Conservation (phyloP, 2,888 invertebrate genomes). For the Drosophila helvetica region DNA sequence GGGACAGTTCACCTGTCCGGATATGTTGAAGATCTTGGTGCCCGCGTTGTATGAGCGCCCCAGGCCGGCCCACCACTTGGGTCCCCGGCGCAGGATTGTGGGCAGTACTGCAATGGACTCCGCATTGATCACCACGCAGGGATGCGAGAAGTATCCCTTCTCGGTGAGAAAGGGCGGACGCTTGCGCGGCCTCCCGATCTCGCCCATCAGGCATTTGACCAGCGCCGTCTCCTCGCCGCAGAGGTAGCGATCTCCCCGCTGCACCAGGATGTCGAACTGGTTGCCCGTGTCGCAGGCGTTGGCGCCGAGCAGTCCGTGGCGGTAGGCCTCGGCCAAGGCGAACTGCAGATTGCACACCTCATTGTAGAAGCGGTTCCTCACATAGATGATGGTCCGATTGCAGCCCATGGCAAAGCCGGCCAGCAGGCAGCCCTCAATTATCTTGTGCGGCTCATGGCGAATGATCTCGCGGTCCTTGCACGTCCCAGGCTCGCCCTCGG, state of each 20-base stretch:
- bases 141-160: conserved; percentile 98
- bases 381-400: conserved; percentile 97
- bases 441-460: conserved; percentile 98
- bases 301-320: conserved; percentile 95
- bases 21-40: conserved; percentile 98
- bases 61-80: conserved; percentile 97
- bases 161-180: conserved; percentile 99
- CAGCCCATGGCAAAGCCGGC: conserved; percentile 98
- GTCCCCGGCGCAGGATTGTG: conserved; percentile 96
- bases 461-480: conserved; percentile 99
- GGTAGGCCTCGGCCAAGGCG: conserved; percentile 97
- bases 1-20: conserved; percentile 97
- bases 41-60: conserved; percentile 97
- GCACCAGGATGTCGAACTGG: conserved; percentile 97
- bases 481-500: conserved; percentile 96
- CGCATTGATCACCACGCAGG: conserved; percentile 98
- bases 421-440: conserved; percentile 96
- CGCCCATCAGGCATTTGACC: conserved; percentile 98
- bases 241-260: conserved; percentile 98
- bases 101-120: conserved; percentile 98
- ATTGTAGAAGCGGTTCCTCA: conserved; percentile 99
- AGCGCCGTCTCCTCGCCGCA: conserved; percentile 99
- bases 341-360: conserved; percentile 99
- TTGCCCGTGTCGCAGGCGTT: conserved; percentile 97
- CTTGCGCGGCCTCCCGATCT: conserved; percentile 96